Conservation (phyloP, 2,113 vertebrate genomes). For the Otis tarda region DNA sequence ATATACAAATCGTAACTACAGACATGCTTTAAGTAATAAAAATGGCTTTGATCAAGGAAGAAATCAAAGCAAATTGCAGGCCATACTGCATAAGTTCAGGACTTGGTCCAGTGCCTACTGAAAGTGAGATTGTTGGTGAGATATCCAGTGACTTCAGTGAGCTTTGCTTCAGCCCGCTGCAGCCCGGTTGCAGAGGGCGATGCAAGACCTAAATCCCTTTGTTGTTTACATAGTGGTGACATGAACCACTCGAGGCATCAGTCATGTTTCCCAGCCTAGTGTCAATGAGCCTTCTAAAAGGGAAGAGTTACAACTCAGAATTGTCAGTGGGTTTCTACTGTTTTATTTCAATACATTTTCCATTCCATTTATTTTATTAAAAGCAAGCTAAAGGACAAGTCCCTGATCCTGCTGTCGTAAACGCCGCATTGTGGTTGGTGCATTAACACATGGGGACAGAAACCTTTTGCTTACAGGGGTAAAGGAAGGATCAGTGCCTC, state of each 20-base stretch:
- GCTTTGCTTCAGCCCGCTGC: background rate
- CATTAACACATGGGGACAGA: background rate
- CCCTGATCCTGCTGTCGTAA: background rate
- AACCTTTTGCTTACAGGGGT: background rate
- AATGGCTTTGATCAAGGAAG: background rate
- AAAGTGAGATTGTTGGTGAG: background rate
- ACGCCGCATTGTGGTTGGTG: fast-evolving
- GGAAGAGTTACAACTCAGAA: background rate
- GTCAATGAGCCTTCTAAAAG: background rate
- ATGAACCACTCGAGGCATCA: background rate
- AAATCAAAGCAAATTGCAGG: background rate
- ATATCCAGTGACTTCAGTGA: background rate
- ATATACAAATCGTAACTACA: background rate
- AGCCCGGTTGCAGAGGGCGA: background rate
- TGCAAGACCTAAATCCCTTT: background rate
- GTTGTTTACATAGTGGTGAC: background rate
- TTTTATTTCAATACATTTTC: background rate
- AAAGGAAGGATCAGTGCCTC: slow-evolving; percentile 4
- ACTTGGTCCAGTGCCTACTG: background rate
- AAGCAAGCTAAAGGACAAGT: background rate
- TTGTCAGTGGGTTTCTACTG: background rate
- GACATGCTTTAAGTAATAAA: background rate
- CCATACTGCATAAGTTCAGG: background rate
- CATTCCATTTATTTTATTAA: background rate
- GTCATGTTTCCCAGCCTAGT: background rate